Percentiles rank a stretch among this genome's conserved stretches.
phyloP scores from a whole-genome alignment of 2,113 vertebrate species.

The Myotis yumanensis region DNA sequence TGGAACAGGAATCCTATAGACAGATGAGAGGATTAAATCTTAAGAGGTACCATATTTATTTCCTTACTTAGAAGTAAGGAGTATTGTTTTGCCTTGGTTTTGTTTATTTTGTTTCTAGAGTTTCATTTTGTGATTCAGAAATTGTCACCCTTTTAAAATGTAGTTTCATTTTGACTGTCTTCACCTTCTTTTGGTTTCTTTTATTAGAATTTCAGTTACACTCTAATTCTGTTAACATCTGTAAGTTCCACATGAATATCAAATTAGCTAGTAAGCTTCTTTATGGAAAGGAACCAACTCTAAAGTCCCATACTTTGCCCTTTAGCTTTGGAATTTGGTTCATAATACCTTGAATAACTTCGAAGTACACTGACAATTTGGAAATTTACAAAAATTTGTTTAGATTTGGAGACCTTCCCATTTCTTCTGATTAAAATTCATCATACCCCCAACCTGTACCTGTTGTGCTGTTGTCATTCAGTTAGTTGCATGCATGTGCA shows the following conservation, averaged over 20 bases:
- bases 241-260: background rate
- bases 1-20: background rate
- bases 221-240: background rate
- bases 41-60: background rate
- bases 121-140: background rate
- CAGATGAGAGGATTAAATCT: background rate
- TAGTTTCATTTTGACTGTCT: background rate
- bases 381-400: background rate
- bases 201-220: background rate
- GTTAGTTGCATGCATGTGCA: background rate
- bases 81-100: background rate
- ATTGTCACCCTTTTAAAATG: background rate
- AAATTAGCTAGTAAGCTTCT: background rate
- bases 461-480: background rate
- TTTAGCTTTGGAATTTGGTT: background rate
- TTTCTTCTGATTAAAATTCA: constrained; percentile 2
- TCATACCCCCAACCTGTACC: background rate
- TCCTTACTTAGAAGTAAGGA: background rate
- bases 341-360: background rate
- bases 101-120: background rate
- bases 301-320: background rate
- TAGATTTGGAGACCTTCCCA: background rate
- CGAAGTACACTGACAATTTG: background rate
- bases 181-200: background rate
- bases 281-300: background rate